Base-by-base conservation (phyloP, 2,888 invertebrate genomes). In the Cheilosia vernalis region DNA sequence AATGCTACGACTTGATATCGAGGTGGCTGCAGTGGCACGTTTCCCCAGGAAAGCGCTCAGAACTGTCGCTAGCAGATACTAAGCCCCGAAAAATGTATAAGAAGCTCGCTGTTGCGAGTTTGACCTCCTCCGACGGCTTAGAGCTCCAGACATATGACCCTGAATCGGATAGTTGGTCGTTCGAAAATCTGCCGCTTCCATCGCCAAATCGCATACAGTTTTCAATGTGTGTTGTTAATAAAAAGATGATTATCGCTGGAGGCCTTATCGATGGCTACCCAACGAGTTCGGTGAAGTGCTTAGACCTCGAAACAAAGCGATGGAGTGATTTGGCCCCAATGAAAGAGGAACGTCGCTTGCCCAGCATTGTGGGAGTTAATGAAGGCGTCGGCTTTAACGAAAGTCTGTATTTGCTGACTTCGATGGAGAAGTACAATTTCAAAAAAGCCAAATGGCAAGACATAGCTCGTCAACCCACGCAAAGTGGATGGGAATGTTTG, bases 11-110 rank as follows among this genome's bases (percentile, higher is more conserved):
- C 0, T 9, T 61, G 2, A n/a, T 73, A 3, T 27, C 4, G 2
- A 63, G 53, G 0, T 61, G 60, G n/a, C 17, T 42, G 9, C 40
- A 51, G 47, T 69, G 44, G 60, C 37, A 67, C 7, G 21, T 44
- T 5, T 13, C 15, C 1, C 42, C 27, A 0, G 47, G 56, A 44
- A 13, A 19, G 6, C 49, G 19, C 2, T 49, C 49, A 1, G 0
- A 49, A 21, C 13, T 49, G 10, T 13, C 4, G 2, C 4, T 13
- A 10, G 13, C 4, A 1, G 13, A 49, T 10, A 49, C 19, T 13
- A 19, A 49, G 13, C 15, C 24, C 2, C 30, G 53, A 6, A 27
- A 30, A 30, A 27, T 5, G 5, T 27, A n/a, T n/a, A 4, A 27
- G 15, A 30, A 5, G 13, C n/a, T 15, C 15, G 7, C 15, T 30